Evolutionary conservation across 2,797 vertebrate species (phyloP).

Genomic region (Sebastes steindachneri): DNA sequence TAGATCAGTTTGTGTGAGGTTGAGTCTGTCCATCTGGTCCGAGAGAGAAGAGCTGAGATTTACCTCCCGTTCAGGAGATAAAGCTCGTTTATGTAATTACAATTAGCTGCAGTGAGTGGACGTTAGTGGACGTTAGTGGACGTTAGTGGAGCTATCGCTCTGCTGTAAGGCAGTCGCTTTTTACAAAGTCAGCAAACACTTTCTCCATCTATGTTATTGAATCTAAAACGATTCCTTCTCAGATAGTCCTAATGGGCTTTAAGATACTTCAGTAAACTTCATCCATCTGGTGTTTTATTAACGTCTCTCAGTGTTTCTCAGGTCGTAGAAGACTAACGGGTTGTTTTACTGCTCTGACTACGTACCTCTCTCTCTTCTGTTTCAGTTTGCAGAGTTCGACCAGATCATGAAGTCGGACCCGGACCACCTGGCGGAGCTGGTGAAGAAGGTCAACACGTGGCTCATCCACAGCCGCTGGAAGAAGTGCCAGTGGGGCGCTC

Average conservation of each 20-base stretch:
- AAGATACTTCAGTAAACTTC: neutral
- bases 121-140: neutral
- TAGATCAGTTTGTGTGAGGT: no score
- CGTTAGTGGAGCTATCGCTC: neutral
- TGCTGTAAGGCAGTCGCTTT: neutral
- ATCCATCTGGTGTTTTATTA: neutral
- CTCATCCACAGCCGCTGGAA: constrained; percentile 98
- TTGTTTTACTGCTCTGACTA: neutral
- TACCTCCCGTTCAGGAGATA: neutral
- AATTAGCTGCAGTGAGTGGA: neutral
- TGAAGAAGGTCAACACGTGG: constrained; percentile 95
- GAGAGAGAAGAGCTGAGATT: neutral
- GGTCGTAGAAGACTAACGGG: neutral
- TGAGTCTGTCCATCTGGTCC: neutral
- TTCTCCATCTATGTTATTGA: neutral
- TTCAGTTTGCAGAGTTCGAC: constrained; percentile 96
- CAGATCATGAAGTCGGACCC: constrained; percentile 99
- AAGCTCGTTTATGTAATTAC: neutral
- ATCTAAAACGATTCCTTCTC: neutral
- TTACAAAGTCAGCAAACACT: neutral
- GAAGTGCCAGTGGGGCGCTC: constrained; percentile 94
- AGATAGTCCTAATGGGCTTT: neutral
- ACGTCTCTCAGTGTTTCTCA: neutral
- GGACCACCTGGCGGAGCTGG: constrained; percentile 93
- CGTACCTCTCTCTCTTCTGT: neutral